These are phyloP conservation scores for Mirounga angustirostris DNA, from an alignment of 2,113 vertebrate genomes.

Conservation along the genomic window DNA sequence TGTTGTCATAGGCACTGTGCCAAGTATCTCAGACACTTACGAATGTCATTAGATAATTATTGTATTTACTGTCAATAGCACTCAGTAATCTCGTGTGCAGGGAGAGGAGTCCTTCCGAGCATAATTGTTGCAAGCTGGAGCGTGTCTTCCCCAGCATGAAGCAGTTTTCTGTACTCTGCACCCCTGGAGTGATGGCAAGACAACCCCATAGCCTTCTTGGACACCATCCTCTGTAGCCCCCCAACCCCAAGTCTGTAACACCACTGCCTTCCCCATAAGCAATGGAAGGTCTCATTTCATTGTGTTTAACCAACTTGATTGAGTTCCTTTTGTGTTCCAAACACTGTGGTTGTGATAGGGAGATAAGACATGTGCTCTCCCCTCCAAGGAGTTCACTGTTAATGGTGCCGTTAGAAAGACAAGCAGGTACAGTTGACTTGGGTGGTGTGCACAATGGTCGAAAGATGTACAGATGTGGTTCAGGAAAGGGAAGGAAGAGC, in stretches of 20 bases:
- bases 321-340: not conserved
- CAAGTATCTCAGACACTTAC: constrained; percentile 41
- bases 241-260: not conserved
- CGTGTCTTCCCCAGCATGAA: not conserved
- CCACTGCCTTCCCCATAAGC: not conserved
- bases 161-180: not conserved
- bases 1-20: constrained; percentile 26
- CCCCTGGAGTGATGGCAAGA: accelerated
- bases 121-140: not conserved
- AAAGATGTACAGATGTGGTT: not conserved
- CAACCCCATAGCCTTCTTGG: not conserved
- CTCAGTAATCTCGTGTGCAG: not conserved
- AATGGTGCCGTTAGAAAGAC: not conserved
- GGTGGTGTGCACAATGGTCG: accelerated
- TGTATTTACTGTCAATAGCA: constrained; percentile 59
- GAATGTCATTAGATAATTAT: constrained; percentile 56
- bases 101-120: not conserved
- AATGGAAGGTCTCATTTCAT: not conserved
- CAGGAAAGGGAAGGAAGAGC: not conserved
- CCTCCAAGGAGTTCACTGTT: not conserved
- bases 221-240: not conserved
- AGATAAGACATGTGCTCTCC: not conserved
- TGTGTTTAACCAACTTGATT: not conserved
- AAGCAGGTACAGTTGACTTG: not conserved
- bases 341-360: not conserved